These are phyloP conservation scores for Campoplex capitator DNA, from an alignment of 2,888 invertebrate genomes.

Conservation along the genomic window DNA sequence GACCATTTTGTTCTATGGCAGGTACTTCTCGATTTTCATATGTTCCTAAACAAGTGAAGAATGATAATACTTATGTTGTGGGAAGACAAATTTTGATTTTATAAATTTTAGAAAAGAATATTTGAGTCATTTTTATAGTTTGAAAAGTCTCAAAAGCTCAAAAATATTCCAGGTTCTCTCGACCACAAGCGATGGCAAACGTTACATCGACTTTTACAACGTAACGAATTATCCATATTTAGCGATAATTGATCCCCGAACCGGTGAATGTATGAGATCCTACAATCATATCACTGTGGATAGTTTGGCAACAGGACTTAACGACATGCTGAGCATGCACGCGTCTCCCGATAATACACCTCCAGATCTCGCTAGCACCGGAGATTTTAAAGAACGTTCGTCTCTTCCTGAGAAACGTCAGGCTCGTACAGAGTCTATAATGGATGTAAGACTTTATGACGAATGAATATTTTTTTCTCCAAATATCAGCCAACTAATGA, in stretches of 20 bases:
- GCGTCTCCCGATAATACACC: slow-evolving; percentile 82
- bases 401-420: slow-evolving; percentile 68
- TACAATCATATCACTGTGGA: slow-evolving; percentile 82
- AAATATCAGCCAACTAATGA: too few relatives aligned
- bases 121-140: neutral
- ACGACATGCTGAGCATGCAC: slow-evolving; percentile 82
- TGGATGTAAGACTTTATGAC: slow-evolving; percentile 52
- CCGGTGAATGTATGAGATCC: slow-evolving; percentile 86
- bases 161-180: slow-evolving; percentile 78
- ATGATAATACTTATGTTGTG: neutral
- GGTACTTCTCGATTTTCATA: slow-evolving; percentile 80
- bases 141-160: neutral
- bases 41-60: neutral
- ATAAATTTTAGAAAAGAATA: too few relatives aligned
- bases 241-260: slow-evolving; percentile 89
- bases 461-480: neutral
- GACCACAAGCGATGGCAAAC: slow-evolving; percentile 87
- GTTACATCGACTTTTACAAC: slow-evolving; percentile 89
- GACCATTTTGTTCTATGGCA: slow-evolving; percentile 90
- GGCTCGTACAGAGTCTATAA: slow-evolving; percentile 58
- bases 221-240: slow-evolving; percentile 88
- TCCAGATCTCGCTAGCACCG: slow-evolving; percentile 72
- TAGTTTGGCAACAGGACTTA: slow-evolving; percentile 80
- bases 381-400: slow-evolving; percentile 67
- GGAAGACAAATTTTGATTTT: neutral